A percentile compares a stretch with the other conserved stretches of the same genome.
Conservation (phyloP, 1,140 invertebrate genomes). For the Ephestia elutella region DNA sequence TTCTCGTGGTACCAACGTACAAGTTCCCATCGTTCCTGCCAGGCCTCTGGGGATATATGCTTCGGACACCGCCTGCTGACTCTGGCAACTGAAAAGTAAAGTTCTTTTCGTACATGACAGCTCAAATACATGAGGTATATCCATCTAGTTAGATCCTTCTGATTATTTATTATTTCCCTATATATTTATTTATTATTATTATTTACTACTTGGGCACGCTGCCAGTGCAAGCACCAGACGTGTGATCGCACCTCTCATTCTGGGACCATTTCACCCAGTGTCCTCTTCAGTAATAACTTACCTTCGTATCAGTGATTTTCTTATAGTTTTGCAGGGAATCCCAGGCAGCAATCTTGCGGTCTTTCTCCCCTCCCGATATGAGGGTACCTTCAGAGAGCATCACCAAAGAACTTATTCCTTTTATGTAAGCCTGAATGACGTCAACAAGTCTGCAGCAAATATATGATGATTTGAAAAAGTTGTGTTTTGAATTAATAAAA, state of each 20-base stretch:
- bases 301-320: slow-evolving; percentile 91
- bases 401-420: slow-evolving; percentile 88
- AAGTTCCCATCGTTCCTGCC: slow-evolving; percentile 91
- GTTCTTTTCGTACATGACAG: too few species aligned
- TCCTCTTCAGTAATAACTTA: slow-evolving; percentile 27
- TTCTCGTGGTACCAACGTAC: slow-evolving; percentile 94
- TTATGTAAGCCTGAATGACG: slow-evolving; percentile 86
- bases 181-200: not conserved
- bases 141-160: too few species aligned
- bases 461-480: too few species aligned
- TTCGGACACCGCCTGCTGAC: slow-evolving; percentile 86
- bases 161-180: too few species aligned
- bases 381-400: slow-evolving; percentile 93
- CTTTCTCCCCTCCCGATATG: slow-evolving; percentile 91
- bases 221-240: too few species aligned
- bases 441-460: too few species aligned
- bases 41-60: slow-evolving; percentile 89
- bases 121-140: too few species aligned
- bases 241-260: too few species aligned
- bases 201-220: too few species aligned
- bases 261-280: too few species aligned
- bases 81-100: slow-evolving; percentile 82
- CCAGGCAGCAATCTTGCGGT: slow-evolving; percentile 93
- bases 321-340: slow-evolving; percentile 93
- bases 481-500: too few species aligned